Conservation (phyloP, 2,797 vertebrate species). For the Cercopithecus diana region DNA sequence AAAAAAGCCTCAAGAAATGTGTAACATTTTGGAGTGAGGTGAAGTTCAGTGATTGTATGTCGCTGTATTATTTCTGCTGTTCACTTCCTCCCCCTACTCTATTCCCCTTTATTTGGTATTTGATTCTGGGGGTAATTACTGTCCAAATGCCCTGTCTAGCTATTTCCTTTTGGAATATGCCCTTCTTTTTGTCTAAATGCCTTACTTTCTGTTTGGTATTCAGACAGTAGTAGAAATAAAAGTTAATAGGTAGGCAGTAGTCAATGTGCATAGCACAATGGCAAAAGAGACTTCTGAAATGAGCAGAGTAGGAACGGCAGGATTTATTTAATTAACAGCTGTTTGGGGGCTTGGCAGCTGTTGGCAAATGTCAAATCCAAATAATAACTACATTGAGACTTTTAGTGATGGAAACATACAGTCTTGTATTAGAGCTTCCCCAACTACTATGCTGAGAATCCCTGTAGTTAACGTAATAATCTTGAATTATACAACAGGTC, state of each 20-base stretch:
- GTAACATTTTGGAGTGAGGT: background rate
- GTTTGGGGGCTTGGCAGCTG: conserved; percentile 53
- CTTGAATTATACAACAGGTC: conserved; percentile 51
- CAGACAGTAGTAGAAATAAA: conserved; percentile 47
- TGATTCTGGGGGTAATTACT: conserved; percentile 42
- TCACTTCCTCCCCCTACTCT: background rate
- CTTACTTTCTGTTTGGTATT: conserved; percentile 35
- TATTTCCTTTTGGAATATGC: background rate
- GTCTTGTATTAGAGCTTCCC: conserved; percentile 25
- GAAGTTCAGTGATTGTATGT: conserved; percentile 3
- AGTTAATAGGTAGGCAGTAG: conserved; percentile 19
- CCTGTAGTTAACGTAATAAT: conserved; percentile 38
- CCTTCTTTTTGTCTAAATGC: conserved; percentile 9
- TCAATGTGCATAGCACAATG: background rate
- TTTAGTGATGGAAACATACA: background rate
- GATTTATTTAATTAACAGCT: conserved; percentile 37
- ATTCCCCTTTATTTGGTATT: background rate
- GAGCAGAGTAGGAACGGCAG: background rate
- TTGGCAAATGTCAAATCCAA: conserved; percentile 59
- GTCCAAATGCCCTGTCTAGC: background rate
- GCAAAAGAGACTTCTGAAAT: conserved; percentile 19
- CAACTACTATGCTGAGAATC: background rate
- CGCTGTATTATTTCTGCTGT: background rate
- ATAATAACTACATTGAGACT: background rate
- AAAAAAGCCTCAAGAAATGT: conserved; percentile 1